Percentiles rank a stretch among this genome's conserved stretches.
phyloP scores from a whole-genome alignment of 2,797 vertebrate species.

The Thamnophis elegans region DNA sequence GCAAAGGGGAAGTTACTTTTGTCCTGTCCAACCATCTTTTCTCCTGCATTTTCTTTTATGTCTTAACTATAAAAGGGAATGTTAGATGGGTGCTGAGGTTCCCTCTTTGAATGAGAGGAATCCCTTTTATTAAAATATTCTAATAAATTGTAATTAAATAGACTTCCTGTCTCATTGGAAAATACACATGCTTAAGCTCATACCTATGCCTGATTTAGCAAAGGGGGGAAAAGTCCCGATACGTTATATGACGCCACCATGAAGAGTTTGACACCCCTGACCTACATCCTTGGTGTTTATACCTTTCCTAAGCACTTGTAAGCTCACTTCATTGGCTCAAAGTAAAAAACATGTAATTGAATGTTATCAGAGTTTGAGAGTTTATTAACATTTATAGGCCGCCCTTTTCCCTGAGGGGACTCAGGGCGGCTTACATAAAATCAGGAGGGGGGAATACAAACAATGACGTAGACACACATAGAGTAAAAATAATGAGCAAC shows the following conservation, averaged over 20 bases:
- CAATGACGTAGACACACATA: too few relatives aligned
- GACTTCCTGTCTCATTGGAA: not conserved
- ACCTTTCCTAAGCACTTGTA: not conserved
- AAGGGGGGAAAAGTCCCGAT: too few relatives aligned
- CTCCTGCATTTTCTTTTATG: not conserved
- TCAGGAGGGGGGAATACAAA: too few relatives aligned
- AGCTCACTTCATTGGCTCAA: not conserved
- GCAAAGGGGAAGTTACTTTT: not conserved
- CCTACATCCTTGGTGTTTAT: not conserved
- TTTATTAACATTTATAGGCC: too few relatives aligned
- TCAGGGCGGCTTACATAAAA: too few relatives aligned
- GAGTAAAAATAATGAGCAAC: too few relatives aligned
- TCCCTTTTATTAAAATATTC: not conserved
- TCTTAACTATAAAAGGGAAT: not conserved
- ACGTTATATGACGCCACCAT: too few relatives aligned
- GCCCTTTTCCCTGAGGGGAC: too few relatives aligned
- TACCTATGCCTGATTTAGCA: not conserved
- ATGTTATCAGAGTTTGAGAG: not conserved
- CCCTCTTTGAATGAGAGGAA: not conserved
- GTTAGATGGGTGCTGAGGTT: not conserved
- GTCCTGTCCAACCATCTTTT: not conserved
- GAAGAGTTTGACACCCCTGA: too few relatives aligned
- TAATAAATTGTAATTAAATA: not conserved
- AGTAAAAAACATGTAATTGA: not conserved
- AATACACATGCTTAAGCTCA: not conserved